Conservation (phyloP, 2,888 invertebrate genomes). For the Leptopilina myrica region DNA sequence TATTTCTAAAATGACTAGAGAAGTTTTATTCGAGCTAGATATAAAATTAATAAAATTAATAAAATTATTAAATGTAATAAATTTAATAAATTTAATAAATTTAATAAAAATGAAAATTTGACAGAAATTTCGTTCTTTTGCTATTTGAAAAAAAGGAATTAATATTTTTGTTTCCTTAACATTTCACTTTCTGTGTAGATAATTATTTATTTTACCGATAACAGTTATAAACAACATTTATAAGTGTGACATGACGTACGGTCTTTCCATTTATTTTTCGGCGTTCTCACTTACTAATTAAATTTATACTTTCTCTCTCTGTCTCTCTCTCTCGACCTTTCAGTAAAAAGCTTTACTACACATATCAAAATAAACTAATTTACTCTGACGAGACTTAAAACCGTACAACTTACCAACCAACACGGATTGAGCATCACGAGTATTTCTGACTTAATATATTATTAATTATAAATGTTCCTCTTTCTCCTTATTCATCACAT, state of each 20-base stretch:
- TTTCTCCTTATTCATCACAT: background rate
- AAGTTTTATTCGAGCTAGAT: conserved; percentile 4
- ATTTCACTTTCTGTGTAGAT: background rate
- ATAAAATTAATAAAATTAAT: background rate
- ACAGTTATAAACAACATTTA: conserved; percentile 34
- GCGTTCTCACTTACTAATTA: conserved; percentile 29
- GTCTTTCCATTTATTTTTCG: conserved; percentile 1
- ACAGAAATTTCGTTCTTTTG: background rate
- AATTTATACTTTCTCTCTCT: background rate
- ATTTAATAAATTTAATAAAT: background rate
- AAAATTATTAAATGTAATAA: background rate
- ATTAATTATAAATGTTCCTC: conserved; percentile 1
- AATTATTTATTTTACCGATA: conserved; percentile 22
- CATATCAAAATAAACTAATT: conserved; percentile 21
- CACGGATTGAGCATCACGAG: conserved; percentile 31
- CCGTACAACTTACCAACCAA: conserved; percentile 18
- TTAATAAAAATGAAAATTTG: background rate
- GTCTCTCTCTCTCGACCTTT: background rate
- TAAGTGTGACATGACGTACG: conserved; percentile 17
- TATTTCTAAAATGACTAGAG: conserved; percentile 33
- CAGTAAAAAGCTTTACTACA: conserved; percentile 17
- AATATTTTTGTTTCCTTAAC: background rate
- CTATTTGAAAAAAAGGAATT: background rate
- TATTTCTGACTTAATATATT: conserved; percentile 18
- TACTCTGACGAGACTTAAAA: conserved; percentile 28